phyloP scores from a whole-genome alignment of 2,113 vertebrate genomes.

The Anoura caudifer region DNA sequence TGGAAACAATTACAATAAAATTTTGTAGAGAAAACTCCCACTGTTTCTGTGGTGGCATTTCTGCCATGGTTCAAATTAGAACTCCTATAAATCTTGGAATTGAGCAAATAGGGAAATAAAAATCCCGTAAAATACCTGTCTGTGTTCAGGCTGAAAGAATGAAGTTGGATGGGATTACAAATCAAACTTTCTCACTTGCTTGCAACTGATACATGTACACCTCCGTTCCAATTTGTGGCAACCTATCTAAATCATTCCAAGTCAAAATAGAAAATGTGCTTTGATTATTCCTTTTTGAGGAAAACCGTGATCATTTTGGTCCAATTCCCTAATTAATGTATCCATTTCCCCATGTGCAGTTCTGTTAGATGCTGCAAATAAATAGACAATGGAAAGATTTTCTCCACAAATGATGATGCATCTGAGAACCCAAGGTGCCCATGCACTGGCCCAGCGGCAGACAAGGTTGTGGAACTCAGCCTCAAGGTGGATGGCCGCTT shows the following conservation, averaged over 20 bases:
- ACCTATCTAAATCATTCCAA: not conserved
- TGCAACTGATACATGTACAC: not conserved
- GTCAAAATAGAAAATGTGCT: not conserved
- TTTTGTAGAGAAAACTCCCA: constrained; percentile 44
- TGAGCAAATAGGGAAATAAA: constrained; percentile 58
- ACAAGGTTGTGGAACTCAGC: not conserved
- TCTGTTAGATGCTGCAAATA: not conserved
- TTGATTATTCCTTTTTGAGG: constrained; percentile 7
- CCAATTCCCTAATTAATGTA: not conserved
- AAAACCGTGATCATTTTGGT: not conserved
- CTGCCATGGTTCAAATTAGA: constrained; percentile 56
- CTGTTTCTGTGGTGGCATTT: constrained; percentile 54
- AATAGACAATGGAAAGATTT: not conserved
- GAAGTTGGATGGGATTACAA: constrained; percentile 13
- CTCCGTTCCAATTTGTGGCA: not conserved
- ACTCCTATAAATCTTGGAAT: constrained; percentile 55
- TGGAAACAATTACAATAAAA: constrained; percentile 69
- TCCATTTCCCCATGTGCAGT: not conserved
- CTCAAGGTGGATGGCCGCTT: not conserved
- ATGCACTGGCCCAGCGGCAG: not conserved
- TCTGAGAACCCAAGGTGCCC: not conserved
- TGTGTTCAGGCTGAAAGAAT: constrained; percentile 31
- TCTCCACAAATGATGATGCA: not conserved
- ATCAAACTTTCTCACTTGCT: constrained; percentile 35
- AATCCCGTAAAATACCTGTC: constrained; percentile 53